These are phyloP conservation scores for Bergia sp. DNA, from an alignment of 92 coral and sea anemone species.

Conservation along the genomic window DNA sequence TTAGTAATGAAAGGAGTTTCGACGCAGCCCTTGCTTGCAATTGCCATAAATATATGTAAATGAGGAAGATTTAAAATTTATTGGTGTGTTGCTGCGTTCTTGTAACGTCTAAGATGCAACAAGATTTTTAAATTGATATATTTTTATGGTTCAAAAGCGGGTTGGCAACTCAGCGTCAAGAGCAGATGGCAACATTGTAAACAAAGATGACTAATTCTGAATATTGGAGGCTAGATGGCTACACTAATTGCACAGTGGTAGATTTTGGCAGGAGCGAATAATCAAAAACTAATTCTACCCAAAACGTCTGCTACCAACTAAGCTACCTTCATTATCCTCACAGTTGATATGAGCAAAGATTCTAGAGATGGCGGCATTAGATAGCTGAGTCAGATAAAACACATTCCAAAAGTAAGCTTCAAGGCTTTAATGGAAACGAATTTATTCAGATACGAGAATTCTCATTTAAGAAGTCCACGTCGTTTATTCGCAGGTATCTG, in stretches of 20 bases:
- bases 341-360: background rate
- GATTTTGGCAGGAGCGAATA: slow-evolving; percentile 24
- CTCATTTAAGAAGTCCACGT: background rate
- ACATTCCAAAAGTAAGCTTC: slow-evolving; percentile 24
- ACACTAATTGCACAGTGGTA: slow-evolving; percentile 36
- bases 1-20: background rate
- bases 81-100: background rate
- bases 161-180: background rate
- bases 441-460: slow-evolving; percentile 22
- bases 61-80: background rate
- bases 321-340: background rate
- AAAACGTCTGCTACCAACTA: slow-evolving; percentile 20
- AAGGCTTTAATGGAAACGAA: slow-evolving; percentile 27
- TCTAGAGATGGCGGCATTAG: slow-evolving; percentile 16
- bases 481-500: slow-evolving; percentile 14
- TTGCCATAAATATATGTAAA: background rate
- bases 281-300: slow-evolving; percentile 31
- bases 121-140: slow-evolving; percentile 6
- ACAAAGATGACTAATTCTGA: background rate
- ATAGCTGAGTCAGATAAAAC: background rate
- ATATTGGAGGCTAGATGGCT: background rate
- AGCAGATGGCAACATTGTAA: slow-evolving; percentile 34
- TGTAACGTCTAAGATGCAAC: background rate
- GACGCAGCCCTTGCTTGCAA: background rate
- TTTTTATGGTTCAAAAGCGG: background rate